Conservation (phyloP, 2,888 invertebrate genomes). For the Synergus umbraculus region DNA sequence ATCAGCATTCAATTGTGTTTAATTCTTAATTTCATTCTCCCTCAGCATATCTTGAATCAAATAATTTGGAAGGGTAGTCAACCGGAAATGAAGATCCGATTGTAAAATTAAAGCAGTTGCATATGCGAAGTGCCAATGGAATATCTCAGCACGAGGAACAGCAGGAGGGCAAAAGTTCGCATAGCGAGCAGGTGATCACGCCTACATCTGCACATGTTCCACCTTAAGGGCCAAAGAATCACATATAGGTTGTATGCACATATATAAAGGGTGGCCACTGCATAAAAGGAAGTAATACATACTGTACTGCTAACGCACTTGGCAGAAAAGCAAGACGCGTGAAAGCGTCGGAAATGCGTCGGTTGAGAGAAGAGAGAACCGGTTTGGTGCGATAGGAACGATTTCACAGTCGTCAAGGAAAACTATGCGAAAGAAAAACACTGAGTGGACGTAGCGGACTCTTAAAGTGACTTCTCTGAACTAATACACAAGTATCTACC, state of each 20-base stretch:
- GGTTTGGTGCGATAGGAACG: constrained; percentile 54
- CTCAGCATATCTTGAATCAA: constrained; percentile 22
- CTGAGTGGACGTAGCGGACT: neutral
- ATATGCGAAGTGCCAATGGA: constrained; percentile 35
- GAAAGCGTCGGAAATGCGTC: constrained; percentile 15
- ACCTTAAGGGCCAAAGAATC: constrained; percentile 41
- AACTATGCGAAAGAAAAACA: constrained; percentile 12
- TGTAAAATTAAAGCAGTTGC: constrained; percentile 28
- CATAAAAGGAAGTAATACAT: constrained; percentile 20
- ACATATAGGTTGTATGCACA: constrained; percentile 5
- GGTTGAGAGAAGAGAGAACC: constrained; percentile 47
- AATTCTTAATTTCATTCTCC: neutral
- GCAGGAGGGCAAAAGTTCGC: constrained; percentile 58
- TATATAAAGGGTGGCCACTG: constrained; percentile 8
- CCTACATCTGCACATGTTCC: constrained; percentile 65
- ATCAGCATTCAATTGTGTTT: neutral
- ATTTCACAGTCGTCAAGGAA: constrained; percentile 55
- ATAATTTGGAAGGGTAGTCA: constrained; percentile 1
- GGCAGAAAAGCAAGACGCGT: constrained; percentile 3
- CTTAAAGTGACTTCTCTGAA: neutral
- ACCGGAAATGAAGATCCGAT: constrained; percentile 36
- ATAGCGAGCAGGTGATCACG: constrained; percentile 71
- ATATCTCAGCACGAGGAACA: constrained; percentile 42
- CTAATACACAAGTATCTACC: neutral
- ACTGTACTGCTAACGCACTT: constrained; percentile 16